Evolutionary conservation across 2,797 vertebrate species (phyloP), one percentile per base, ranked within the genome.

Genomic region (Phrynocephalus vlangalii): DNA sequence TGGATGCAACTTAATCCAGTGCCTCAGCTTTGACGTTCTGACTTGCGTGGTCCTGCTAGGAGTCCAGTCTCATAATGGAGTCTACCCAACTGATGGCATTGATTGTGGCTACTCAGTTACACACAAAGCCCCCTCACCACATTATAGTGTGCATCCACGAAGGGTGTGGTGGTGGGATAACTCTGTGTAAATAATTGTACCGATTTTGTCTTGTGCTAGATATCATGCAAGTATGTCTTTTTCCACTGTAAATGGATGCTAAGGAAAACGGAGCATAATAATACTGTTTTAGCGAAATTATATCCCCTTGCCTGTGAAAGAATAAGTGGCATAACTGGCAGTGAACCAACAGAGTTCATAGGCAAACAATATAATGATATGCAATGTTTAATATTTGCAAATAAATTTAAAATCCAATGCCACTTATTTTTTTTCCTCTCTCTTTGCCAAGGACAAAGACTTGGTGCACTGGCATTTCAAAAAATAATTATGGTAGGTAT

Each of bases 371-470:
- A 63, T 44, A 30, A 72, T 79, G 11, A n/a, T 88, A 85, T n/a
- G 15, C n/a, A 88, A 80, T n/a, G 4, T 18, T 75, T 81, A 76
- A 81, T 16, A 85, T 88, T 81, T 33, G 6, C 33, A 84, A 86
- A 28, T 73, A 81, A 80, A 80, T 84, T 81, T 67, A 52, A 85
- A 85, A 28, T 75, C 44, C 26, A 16, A 6, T 38, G 38, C 38
- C 24, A 81, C 50, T 38, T 84, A 44, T 72, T 38, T 63, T 66
- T 80, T 77, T n/a, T 33, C 33, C 33, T 33, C 2, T 33, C 33
- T 71, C 66, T 52, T 81, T 84, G 33, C 71, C 22, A 81, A 87
- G 78, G 67, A 84, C 60, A 87, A 68, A 84, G 20, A 30, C 77
- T 76, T 70, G 63, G 24, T 84, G 50, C 63, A 86, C 20, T 73